Percentiles rank a stretch among this genome's conserved stretches.
Evolutionary conservation across 2,113 vertebrate species (phyloP).

Genomic region (Oreochromis niloticus): DNA sequence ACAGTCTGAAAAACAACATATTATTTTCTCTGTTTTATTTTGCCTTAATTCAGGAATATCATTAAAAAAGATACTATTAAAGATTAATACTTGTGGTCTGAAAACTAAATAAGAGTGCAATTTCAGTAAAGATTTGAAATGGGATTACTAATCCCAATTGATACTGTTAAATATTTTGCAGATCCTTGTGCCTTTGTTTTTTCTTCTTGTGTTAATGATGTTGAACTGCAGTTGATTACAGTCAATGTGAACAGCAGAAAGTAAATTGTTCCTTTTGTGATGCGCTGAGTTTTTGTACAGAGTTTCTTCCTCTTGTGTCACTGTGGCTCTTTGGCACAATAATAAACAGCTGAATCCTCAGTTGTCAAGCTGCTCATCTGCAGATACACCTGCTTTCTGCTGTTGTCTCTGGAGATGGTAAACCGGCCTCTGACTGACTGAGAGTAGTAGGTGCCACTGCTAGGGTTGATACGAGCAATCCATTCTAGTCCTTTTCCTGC

Average conservation of each 20-base stretch:
- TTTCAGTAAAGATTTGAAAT: too few species aligned
- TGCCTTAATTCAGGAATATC: too few species aligned
- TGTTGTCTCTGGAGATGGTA: not conserved
- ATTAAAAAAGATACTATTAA: too few species aligned
- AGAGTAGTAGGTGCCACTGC: not conserved
- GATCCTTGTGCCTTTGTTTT: not conserved
- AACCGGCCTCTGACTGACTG: accelerated
- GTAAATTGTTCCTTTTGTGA: accelerated
- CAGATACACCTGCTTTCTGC: not conserved
- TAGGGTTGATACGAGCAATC: accelerated
- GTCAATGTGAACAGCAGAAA: accelerated
- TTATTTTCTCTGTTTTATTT: too few species aligned
- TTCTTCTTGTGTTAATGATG: accelerated
- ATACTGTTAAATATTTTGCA: too few species aligned
- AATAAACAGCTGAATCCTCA: accelerated
- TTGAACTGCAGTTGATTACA: accelerated
- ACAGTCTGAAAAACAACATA: too few species aligned
- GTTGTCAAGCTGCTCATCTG: not conserved
- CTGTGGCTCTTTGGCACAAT: accelerated
- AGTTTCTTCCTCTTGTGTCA: not conserved
- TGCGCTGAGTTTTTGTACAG: not conserved
- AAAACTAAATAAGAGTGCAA: too few species aligned
- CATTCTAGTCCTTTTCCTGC: accelerated
- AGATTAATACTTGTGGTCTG: too few species aligned
- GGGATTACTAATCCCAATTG: too few species aligned